These are phyloP conservation scores for Chrysochloris asiatica DNA, from an alignment of 2,113 vertebrate genomes.

Conservation along the genomic window DNA sequence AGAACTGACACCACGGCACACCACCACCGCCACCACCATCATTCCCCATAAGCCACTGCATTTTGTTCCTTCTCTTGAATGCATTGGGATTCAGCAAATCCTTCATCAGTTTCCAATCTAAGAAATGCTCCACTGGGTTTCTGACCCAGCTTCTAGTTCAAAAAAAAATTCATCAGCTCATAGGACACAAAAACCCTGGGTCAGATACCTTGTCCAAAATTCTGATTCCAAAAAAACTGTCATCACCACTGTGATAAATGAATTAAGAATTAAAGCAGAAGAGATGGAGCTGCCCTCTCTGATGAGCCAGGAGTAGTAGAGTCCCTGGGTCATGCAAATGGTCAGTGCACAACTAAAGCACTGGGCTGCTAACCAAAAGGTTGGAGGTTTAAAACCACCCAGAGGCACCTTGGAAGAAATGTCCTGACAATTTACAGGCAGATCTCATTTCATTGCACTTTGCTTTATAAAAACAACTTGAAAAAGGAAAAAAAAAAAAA, in stretches of 20 bases:
- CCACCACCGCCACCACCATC: no score
- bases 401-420: neutral
- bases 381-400: neutral
- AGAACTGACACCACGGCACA: no score
- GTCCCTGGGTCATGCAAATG: neutral
- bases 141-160: slow-evolving; percentile 5
- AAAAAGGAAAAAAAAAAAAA: no score
- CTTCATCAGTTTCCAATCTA: neutral
- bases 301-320: no score
- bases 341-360: neutral
- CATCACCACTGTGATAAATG: neutral
- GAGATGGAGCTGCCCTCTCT: neutral
- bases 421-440: neutral
- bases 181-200: neutral
- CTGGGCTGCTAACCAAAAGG: neutral
- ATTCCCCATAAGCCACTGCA: neutral
- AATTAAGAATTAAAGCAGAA: neutral
- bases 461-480: no score
- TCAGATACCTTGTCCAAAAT: neutral
- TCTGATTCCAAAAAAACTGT: neutral
- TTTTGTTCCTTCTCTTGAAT: neutral
- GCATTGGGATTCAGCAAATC: slow-evolving; percentile 8
- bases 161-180: neutral
- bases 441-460: no score
- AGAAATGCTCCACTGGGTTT: neutral